Evolutionary conservation across 2,888 invertebrate species (phyloP), one percentile per base, ranked within the genome.

Genomic region (Thereva nobilitata): DNA sequence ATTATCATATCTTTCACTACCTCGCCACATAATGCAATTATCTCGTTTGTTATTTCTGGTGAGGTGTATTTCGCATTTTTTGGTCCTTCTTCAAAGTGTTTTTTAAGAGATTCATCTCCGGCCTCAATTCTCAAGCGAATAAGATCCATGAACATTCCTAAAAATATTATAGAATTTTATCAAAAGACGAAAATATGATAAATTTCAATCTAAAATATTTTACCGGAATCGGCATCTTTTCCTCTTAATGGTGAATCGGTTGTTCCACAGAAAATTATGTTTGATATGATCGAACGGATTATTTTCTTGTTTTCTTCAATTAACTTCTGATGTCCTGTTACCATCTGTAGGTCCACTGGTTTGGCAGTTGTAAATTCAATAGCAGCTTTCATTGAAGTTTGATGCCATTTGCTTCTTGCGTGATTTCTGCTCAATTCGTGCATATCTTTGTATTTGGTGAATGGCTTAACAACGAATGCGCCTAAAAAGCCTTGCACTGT

Each of bases 301-400:
- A 54, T 37, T 54, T 54, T 1, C n/a, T 23, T 54, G 54, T 54
- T 54, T 35, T 35, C 54, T 7, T 35, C 54, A 9, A 54, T 54
- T 35, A 9, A n/a, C 38, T 54, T 54, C 38, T 54, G 54, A 12
- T 54, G 52, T 4, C 12, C 12, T 23, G 4, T 12, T 12, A 7
- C 4, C 34, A 52, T 9, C 5, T 52, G 52, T 9, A 52, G 5
- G 52, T 52, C 12, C 6, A 52, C 52, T 5, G 52, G 52, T 6
- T 23, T 12, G 34, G 12, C 34, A 23, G 12, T 40, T 10, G 38
- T 8, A 38, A 54, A 54, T 9, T 8, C 12, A 7, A 38, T 37
- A 9, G 54, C 38, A 54, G 54, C 37, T 5, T 4, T 38, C n/a
- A 40, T 37, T 12, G 54, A 7, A 10, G 54, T 37, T 54, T 7